Conservation (phyloP, 2,797 vertebrate species). For the Miichthys miiuy region DNA sequence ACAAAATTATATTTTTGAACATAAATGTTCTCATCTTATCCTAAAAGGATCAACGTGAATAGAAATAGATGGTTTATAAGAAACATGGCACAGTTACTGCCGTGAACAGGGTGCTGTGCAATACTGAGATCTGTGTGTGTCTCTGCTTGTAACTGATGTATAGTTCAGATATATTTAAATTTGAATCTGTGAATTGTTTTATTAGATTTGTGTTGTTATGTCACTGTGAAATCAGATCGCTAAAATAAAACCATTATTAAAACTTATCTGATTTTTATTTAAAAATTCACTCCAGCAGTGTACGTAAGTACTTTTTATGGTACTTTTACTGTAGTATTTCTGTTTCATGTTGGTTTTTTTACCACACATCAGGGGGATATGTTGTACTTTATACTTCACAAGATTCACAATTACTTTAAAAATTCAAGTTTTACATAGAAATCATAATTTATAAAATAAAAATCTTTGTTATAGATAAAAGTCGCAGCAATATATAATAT, state of each 20-base stretch:
- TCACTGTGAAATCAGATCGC: conserved; percentile 36
- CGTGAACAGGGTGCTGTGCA: conserved; percentile 74
- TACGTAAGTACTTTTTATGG: neutral
- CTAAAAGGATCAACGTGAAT: conserved; percentile 1
- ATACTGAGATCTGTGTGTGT: conserved; percentile 57
- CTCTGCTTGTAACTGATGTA: conserved; percentile 51
- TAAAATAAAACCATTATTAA: conserved; percentile 54
- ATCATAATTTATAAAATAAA: neutral
- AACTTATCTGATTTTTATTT: conserved; percentile 1
- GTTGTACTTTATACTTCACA: neutral
- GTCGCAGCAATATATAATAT: too few species aligned
- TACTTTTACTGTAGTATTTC: neutral
- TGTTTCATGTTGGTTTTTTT: too few species aligned
- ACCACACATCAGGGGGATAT: neutral
- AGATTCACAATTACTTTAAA: neutral
- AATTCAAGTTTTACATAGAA: neutral
- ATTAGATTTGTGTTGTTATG: conserved; percentile 51
- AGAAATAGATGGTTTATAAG: neutral
- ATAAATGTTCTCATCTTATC: neutral
- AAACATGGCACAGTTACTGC: conserved; percentile 2
- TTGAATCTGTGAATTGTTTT: conserved; percentile 61
- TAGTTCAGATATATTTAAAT: conserved; percentile 79
- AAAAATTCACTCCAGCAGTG: neutral
- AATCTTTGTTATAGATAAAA: neutral
- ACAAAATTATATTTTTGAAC: neutral